Evolutionary conservation across 2,888 invertebrate genomes (phyloP).

Genomic region (Orthosia incerta): DNA sequence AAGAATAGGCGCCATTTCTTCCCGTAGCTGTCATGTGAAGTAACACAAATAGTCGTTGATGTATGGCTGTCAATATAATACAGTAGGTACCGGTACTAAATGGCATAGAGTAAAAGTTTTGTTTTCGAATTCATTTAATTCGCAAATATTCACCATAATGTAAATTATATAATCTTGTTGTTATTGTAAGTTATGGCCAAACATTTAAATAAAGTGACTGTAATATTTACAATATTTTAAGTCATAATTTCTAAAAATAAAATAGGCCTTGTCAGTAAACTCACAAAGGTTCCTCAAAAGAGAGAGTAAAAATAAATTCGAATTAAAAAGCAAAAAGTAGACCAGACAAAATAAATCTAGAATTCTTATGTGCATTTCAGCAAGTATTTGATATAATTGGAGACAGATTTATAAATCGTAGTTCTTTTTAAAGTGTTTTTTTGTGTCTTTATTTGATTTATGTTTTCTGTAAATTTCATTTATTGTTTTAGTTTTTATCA

Average conservation of each 20-base stretch:
- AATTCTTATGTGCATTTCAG: constrained; percentile 9
- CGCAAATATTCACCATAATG: too few relatives aligned
- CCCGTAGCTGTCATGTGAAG: constrained; percentile 33
- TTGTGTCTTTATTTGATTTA: not conserved
- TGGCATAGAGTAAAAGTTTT: not conserved
- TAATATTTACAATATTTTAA: not conserved
- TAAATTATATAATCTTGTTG: too few relatives aligned
- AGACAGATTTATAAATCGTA: constrained; percentile 35
- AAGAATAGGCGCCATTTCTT: constrained; percentile 33
- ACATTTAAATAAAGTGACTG: too few relatives aligned
- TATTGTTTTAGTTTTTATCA: constrained; percentile 1
- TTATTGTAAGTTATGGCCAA: too few relatives aligned
- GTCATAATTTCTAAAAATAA: not conserved
- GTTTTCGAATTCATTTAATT: too few relatives aligned
- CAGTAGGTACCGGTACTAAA: not conserved
- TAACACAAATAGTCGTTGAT: constrained; percentile 25
- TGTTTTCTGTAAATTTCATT: constrained; percentile 3
- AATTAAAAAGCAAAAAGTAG: constrained; percentile 21
- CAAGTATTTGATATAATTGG: constrained; percentile 25
- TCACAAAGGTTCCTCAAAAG: not conserved
- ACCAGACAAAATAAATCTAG: constrained; percentile 23
- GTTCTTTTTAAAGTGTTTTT: not conserved
- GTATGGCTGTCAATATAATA: constrained; percentile 14
- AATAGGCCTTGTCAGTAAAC: not conserved
- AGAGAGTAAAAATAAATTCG: constrained; percentile 10